Conservation (phyloP, 1,140 invertebrate species). For the Pentalonia nigronervosa region DNA sequence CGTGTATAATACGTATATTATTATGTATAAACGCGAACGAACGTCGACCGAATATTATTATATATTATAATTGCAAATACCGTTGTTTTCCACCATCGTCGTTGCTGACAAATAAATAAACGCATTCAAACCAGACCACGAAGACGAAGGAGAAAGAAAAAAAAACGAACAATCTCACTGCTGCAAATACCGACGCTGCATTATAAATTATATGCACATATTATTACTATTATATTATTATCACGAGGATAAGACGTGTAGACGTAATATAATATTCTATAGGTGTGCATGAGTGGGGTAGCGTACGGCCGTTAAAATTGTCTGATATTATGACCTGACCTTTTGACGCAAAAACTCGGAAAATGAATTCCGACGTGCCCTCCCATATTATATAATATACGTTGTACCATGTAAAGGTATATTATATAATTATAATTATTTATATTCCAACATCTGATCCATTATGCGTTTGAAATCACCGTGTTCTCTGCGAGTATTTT, state of each 20-base stretch:
- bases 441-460: background rate
- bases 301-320: background rate
- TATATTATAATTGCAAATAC: conserved; percentile 36
- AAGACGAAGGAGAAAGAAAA: too few species aligned
- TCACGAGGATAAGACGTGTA: too few species aligned
- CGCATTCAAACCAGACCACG: too few species aligned
- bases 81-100: background rate
- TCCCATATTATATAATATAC: background rate
- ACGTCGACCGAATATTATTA: background rate
- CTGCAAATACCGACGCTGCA: too few species aligned
- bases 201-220: background rate
- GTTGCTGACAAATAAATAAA: background rate
- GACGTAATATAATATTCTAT: background rate
- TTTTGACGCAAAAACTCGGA: background rate
- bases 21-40: background rate
- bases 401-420: background rate
- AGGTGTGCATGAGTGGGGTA: too few species aligned
- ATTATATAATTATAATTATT: background rate
- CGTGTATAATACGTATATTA: background rate
- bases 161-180: background rate
- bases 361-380: background rate
- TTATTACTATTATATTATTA: too few species aligned
- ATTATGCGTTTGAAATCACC: background rate
- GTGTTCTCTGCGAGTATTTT: background rate
- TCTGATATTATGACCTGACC: background rate